A percentile compares a stretch with the other conserved stretches of the same genome.
Evolutionary conservation across 2,797 vertebrate species (phyloP).

Genomic region (Lerista edwardsae): DNA sequence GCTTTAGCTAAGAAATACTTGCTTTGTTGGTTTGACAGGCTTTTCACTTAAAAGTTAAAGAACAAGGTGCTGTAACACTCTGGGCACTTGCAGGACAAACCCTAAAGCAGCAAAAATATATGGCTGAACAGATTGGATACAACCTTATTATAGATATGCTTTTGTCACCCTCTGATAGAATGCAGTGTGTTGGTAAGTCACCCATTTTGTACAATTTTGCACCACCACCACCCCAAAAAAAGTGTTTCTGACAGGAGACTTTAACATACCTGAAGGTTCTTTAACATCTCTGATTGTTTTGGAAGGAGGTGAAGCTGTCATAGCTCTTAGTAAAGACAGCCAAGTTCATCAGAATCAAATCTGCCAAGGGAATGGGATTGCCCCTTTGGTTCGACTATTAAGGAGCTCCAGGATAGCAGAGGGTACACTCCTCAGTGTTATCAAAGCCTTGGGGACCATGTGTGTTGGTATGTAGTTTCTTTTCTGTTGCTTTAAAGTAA

Average conservation of each 20-base stretch:
- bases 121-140: slow-evolving; percentile 81
- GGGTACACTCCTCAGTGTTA: slow-evolving; percentile 77
- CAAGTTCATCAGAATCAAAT: slow-evolving; percentile 77
- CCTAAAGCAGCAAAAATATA: slow-evolving; percentile 77
- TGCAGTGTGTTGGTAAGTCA: slow-evolving; percentile 81
- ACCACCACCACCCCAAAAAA: not conserved
- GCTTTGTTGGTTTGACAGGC: slow-evolving; percentile 63
- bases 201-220: not conserved
- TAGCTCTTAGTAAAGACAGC: slow-evolving; percentile 78
- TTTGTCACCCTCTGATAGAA: slow-evolving; percentile 80
- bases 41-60: slow-evolving; percentile 77
- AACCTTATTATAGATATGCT: slow-evolving; percentile 81
- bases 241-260: not conserved
- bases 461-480: slow-evolving; percentile 75
- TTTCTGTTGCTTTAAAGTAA: slow-evolving; percentile 1
- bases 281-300: slow-evolving; percentile 26
- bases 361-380: slow-evolving; percentile 77
- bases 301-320: slow-evolving; percentile 78
- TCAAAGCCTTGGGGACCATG: slow-evolving; percentile 76
- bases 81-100: slow-evolving; percentile 81
- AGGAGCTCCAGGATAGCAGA: slow-evolving; percentile 70
- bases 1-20: not conserved
- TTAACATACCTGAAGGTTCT: not conserved
- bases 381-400: slow-evolving; percentile 77
- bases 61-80: slow-evolving; percentile 78